phyloP scores from a whole-genome alignment of 2,797 vertebrate genomes.

The Merluccius polli region DNA sequence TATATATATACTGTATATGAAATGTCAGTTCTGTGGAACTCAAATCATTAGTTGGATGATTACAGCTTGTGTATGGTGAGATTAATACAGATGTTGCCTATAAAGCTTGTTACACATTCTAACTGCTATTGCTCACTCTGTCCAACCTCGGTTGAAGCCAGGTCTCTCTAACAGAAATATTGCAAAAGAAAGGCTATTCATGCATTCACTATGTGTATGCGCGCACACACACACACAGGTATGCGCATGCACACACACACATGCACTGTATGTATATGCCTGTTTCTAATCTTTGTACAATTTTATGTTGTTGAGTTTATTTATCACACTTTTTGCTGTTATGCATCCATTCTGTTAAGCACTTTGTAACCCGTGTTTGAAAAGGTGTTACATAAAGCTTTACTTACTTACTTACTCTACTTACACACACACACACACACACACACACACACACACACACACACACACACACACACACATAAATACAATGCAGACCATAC shows the following conservation, averaged over 20 bases:
- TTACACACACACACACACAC: too few relatives aligned
- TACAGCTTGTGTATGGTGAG: too few relatives aligned
- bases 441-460: not conserved
- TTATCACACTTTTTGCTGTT: not conserved
- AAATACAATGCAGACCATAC: not conserved
- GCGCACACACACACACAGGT: too few relatives aligned
- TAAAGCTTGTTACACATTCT: too few relatives aligned
- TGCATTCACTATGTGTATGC: not conserved
- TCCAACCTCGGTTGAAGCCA: not conserved
- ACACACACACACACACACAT: not conserved
- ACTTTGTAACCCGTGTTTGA: too few relatives aligned
- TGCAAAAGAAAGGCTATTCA: not conserved
- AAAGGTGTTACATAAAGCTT: not conserved
- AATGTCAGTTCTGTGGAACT: too few relatives aligned
- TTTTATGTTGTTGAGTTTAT: too few relatives aligned
- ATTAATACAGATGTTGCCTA: not conserved
- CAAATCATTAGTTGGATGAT: not conserved
- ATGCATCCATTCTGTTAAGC: too few relatives aligned
- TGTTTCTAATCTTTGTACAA: too few relatives aligned
- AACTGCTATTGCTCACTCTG: not conserved
- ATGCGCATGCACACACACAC: not conserved
- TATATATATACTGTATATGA: too few relatives aligned
- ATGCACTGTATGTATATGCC: not conserved
- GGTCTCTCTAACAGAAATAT: not conserved
- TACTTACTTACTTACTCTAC: too few relatives aligned